Evolutionary conservation across 1,140 invertebrate genomes (phyloP), one percentile per base, ranked within the genome.

Genomic region (Dryas iulia): DNA sequence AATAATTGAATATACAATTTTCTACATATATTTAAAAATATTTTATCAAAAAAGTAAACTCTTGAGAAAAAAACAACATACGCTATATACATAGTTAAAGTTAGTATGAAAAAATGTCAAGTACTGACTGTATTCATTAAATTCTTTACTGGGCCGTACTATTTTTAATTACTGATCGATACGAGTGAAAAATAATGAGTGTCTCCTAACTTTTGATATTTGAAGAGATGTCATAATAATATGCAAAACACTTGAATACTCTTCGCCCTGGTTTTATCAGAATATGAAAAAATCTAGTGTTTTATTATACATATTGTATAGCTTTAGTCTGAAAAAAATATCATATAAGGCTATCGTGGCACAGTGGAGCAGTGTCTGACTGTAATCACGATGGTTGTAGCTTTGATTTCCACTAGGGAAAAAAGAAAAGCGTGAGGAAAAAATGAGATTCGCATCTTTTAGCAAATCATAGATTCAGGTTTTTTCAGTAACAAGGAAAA

Each of bases 101-200:
- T 47, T 47, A 47, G 14, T 21, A 21, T 47, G n/a, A 47, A 47
- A n/a, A 47, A 47, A 47, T 47, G n/a, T 47, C 6, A 47, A 47
- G 39, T 47, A 18, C 39, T 18, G 18, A 47, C 7, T 8, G n/a
- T 14, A 47, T 47, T 47, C 39, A 47, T 47, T 47, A 47, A 47
- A 14, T 47, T 47, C 18, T 21, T 18, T 21, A 47, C 39, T 47
- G 39, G 39, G 39, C 39, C 18, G 6, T 47, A 47, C 39, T 47
- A 47, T 47, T 47, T 47, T 47, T 47, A 47, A 47, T 47, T 21
- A 47, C 14, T 47, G 39, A 47, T 47, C 39, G 39, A 47, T 47
- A 18, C 39, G 39, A 47, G 39, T 47, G 14, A 47, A 47, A n/a
- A 47, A 47, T 47, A 47, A 47, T 47, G 39, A 39, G 12, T n/a